Conservation (phyloP, 2,888 invertebrate genomes). For the Caenorhabditis parvicauda region DNA sequence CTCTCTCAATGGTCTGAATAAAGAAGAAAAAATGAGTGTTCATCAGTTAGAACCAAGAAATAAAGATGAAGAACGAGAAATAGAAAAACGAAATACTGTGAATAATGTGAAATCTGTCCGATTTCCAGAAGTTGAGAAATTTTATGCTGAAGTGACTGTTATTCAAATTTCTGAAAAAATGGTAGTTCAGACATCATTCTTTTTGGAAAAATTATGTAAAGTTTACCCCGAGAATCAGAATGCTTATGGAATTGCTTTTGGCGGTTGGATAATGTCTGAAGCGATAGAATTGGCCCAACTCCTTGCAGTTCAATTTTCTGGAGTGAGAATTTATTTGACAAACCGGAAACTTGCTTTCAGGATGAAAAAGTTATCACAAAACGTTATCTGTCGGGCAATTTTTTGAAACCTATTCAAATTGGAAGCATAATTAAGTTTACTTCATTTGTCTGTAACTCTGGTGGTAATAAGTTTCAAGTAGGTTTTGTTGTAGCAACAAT, state of each 20-base stretch:
- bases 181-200: too few relatives aligned
- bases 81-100: too few relatives aligned
- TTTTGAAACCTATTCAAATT: constrained; percentile 19
- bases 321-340: neutral
- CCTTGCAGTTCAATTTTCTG: constrained; percentile 2
- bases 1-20: too few relatives aligned
- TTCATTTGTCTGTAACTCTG: constrained; percentile 16
- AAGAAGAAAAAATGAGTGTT: too few relatives aligned
- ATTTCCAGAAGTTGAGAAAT: neutral
- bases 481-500: neutral
- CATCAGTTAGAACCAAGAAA: too few relatives aligned
- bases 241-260: constrained; percentile 25
- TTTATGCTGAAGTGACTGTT: constrained; percentile 3
- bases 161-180: neutral
- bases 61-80: too few relatives aligned
- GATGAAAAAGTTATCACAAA: neutral
- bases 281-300: constrained; percentile 19
- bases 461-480: constrained; percentile 14
- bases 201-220: too few relatives aligned
- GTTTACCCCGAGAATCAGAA: constrained; percentile 28
- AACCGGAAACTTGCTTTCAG: too few relatives aligned
- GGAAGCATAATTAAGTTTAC: constrained; percentile 20
- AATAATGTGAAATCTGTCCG: neutral
- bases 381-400: constrained; percentile 13
- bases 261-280: constrained; percentile 20